A percentile compares a stretch with the other conserved stretches of the same genome.
Conservation (phyloP, 2,888 invertebrate species). For the Acanthopleura granulata region DNA sequence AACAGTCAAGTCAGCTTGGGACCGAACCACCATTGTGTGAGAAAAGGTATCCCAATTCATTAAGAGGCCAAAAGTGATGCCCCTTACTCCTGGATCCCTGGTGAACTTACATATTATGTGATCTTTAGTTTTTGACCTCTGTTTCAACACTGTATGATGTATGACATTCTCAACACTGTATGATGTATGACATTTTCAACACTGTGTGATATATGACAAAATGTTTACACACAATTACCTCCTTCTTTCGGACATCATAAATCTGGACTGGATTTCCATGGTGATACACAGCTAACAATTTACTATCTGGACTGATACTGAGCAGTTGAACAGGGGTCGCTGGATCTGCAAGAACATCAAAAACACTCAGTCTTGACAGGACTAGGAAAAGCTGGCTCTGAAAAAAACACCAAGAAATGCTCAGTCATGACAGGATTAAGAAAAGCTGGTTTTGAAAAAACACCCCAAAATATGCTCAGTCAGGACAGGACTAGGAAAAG, state of each 20-base stretch:
- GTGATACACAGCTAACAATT: slow-evolving; percentile 80
- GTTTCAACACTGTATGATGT: too few relatives aligned
- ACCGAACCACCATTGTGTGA: too few relatives aligned
- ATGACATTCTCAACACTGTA: too few relatives aligned
- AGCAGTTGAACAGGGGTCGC: slow-evolving; percentile 71
- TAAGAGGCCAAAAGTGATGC: too few relatives aligned
- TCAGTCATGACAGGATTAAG: too few relatives aligned
- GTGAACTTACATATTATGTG: too few relatives aligned
- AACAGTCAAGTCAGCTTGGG: too few relatives aligned
- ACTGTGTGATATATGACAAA: too few relatives aligned
- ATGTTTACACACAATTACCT: slow-evolving; percentile 47
- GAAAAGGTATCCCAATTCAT: too few relatives aligned
- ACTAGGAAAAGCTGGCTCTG: slow-evolving; percentile 1
- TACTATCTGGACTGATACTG: slow-evolving; percentile 73
- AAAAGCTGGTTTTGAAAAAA: slow-evolving; percentile 8
- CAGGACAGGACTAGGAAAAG: not conserved
- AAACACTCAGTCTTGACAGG: not conserved
- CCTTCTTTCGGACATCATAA: slow-evolving; percentile 72
- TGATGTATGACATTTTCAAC: too few relatives aligned
- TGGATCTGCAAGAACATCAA: not conserved
- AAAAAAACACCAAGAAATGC: not conserved
- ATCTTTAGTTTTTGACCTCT: too few relatives aligned
- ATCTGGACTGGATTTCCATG: slow-evolving; percentile 77
- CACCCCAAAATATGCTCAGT: not conserved
- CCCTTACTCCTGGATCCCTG: too few relatives aligned